A percentile compares a stretch with the other conserved stretches of the same genome.
phyloP scores from a whole-genome alignment of 2,888 invertebrate genomes.

The Coecobrya sp. region DNA sequence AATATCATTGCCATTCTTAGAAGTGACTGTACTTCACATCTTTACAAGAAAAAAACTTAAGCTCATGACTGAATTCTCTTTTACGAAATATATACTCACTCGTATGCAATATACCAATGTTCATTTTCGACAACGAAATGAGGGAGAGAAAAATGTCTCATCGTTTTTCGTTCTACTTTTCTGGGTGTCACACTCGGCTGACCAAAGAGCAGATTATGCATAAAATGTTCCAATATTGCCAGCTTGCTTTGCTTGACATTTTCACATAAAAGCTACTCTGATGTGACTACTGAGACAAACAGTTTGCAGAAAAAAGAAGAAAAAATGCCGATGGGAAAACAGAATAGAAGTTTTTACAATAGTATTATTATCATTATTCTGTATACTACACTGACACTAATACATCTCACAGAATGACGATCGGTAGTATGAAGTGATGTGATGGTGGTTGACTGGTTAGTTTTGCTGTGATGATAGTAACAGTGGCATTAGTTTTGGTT shows the following conservation, averaged over 20 bases:
- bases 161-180: conserved; percentile 75
- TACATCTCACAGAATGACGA: conserved; percentile 38
- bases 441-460: conserved; percentile 33
- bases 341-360: conserved; percentile 32
- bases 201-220: conserved; percentile 85
- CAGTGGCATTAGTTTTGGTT: conserved; percentile 27
- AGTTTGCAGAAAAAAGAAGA: conserved; percentile 58
- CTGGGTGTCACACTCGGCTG: conserved; percentile 85
- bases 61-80: conserved; percentile 65
- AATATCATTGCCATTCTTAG: conserved; percentile 68
- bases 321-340: conserved; percentile 47
- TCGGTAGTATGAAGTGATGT: conserved; percentile 8
- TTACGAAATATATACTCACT: conserved; percentile 30
- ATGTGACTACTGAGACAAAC: not conserved
- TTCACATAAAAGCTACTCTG: conserved; percentile 25
- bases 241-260: conserved; percentile 74
- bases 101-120: not conserved
- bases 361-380: not conserved
- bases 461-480: conserved; percentile 38
- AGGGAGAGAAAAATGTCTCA: conserved; percentile 53
- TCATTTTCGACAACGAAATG: conserved; percentile 37
- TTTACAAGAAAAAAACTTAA: conserved; percentile 19
- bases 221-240: conserved; percentile 83
- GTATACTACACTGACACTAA: not conserved
- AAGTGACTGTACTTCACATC: conserved; percentile 52